Evolutionary conservation across 2,113 vertebrate genomes (phyloP).

Genomic region (Phycodurus eques): DNA sequence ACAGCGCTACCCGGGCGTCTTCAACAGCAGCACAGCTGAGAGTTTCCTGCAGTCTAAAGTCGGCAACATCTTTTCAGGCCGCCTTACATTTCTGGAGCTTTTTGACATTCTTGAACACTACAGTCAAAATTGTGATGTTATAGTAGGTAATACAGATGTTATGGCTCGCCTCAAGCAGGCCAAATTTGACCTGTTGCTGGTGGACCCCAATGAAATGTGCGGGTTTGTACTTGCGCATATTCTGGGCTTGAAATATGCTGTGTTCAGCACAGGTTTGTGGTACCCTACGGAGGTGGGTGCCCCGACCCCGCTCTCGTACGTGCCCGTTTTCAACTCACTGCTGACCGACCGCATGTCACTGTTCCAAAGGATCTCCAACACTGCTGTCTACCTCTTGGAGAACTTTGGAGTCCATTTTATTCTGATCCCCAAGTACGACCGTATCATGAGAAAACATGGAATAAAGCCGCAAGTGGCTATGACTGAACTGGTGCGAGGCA

Average conservation of each 20-base stretch:
- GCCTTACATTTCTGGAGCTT: slow-evolving; percentile 88
- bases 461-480: slow-evolving; percentile 83
- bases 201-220: slow-evolving; percentile 99
- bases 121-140: slow-evolving; percentile 91
- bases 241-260: slow-evolving; percentile 89
- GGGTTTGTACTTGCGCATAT: slow-evolving; percentile 96
- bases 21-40: slow-evolving; percentile 93
- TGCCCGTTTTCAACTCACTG: slow-evolving; percentile 96
- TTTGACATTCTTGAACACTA: slow-evolving; percentile 97
- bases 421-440: slow-evolving; percentile 92
- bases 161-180: slow-evolving; percentile 83
- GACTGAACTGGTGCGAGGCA: slow-evolving; percentile 90
- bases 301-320: slow-evolving; percentile 90
- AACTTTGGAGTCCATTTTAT: slow-evolving; percentile 91
- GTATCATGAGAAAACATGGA: slow-evolving; percentile 90
- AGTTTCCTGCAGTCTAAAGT: slow-evolving; percentile 96
- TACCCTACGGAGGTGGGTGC: slow-evolving; percentile 96
- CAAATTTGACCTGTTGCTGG: slow-evolving; percentile 90
- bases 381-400: slow-evolving; percentile 86
- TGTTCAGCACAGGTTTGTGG: slow-evolving; percentile 97
- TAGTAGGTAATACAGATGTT: slow-evolving; percentile 84
- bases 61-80: slow-evolving; percentile 94
- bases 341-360: slow-evolving; percentile 94
- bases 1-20: slow-evolving; percentile 93
- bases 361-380: slow-evolving; percentile 87